Base-by-base conservation (phyloP, 2,888 invertebrate genomes). In the Lysandra coridon region DNA sequence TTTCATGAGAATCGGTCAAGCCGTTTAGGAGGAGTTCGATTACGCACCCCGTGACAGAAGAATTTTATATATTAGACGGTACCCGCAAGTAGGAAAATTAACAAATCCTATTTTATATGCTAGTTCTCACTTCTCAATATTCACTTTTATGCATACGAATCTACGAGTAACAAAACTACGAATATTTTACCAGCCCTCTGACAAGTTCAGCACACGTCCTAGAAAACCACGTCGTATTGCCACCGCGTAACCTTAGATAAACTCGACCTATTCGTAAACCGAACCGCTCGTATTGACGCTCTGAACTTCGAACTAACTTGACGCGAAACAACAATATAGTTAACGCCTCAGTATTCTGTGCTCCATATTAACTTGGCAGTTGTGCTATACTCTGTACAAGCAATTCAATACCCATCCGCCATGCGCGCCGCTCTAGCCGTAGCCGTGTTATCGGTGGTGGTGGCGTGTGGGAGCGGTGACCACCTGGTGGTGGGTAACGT, bases 401-500 rank as follows among this genome's bases (percentile, higher is more conserved):
- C 4, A 6, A 60, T n/a, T 30, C 33, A 14, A 5, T 69, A 23
- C 23, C 33, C 1, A 3, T 49, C 37, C 69, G 81, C 79, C 75
- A 83, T 84, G 83, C 83, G 81, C 74, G 37, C 73, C n/a, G 33
- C 81, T 1, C 79, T 80, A 78, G 64, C 82, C 14, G n/a, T 80
- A 1, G 6, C 79, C 49, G 64, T 80, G 10, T 23, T 81, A 7
- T 5, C 79, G 30, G 53, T 33, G 69, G 23, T 53, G 40, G 75
- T 49, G 30, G 75, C 23, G 49, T 75, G 60, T 23, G 85, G 83
- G 5, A 37, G 74, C 1, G 82, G 83, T 1, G 82, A 85, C 0
- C 87, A 89, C 79, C 83, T 88, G 23, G 84, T 87, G n/a, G 80
- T 86, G 0, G 90, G 90, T 0, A 88, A 89, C 81, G 83, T 86